Conservation (phyloP, 2,888 invertebrate species). For the Byasa hedistus region DNA sequence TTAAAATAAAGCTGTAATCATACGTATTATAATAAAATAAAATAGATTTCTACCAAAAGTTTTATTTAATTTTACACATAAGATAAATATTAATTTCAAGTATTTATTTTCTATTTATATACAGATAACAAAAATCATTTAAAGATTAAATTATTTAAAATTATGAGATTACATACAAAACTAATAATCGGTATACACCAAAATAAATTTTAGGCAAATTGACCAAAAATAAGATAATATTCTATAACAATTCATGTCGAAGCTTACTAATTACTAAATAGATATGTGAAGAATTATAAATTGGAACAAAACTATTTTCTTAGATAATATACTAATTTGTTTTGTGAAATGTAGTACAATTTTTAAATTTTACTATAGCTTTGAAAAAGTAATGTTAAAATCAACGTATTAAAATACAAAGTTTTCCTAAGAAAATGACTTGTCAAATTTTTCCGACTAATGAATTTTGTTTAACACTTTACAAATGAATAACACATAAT, state of each 20-base stretch:
- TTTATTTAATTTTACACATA: conserved; percentile 76
- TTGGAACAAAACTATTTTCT: not conserved
- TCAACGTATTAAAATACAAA: not conserved
- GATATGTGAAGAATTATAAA: conserved; percentile 15
- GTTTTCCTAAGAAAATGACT: not conserved
- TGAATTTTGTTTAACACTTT: too few species aligned
- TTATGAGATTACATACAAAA: conserved; percentile 51
- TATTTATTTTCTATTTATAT: conserved; percentile 58
- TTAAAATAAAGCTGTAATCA: not conserved
- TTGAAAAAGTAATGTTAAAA: not conserved
- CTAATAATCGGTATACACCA: not conserved
- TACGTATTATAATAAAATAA: conserved; percentile 5
- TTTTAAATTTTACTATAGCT: not conserved
- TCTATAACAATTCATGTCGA: not conserved
- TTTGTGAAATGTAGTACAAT: not conserved
- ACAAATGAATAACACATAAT: too few species aligned
- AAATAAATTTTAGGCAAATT: conserved; percentile 8
- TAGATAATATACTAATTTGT: not conserved
- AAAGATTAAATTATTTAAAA: conserved; percentile 45
- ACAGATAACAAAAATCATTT: conserved; percentile 52
- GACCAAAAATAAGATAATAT: not conserved
- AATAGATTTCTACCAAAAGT: conserved; percentile 66
- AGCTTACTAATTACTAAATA: conserved; percentile 15
- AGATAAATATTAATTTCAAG: conserved; percentile 61
- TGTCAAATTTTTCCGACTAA: not conserved